A percentile compares a stretch with the other conserved stretches of the same genome.
Evolutionary conservation across 2,113 vertebrate species (phyloP).

Genomic region (Chiloscyllium plagiosum): DNA sequence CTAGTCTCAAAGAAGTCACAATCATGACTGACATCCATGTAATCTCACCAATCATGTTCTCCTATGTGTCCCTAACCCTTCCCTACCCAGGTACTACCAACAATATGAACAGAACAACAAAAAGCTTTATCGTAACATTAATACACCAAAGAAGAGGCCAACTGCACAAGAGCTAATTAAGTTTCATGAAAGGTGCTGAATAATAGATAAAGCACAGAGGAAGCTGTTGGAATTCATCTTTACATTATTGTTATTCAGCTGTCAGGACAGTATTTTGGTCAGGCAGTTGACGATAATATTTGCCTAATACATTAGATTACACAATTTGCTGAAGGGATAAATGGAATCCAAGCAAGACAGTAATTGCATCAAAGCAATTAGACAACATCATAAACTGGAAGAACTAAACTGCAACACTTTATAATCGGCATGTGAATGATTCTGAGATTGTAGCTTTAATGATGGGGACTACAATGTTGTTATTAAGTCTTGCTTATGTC

Average conservation of each 20-base stretch:
- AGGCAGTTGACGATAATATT: background rate
- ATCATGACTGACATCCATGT: background rate
- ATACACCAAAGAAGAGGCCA: background rate
- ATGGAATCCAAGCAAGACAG: background rate
- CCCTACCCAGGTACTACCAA: background rate
- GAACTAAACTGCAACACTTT: background rate
- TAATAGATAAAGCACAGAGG: background rate
- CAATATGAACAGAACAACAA: background rate
- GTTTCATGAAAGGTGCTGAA: background rate
- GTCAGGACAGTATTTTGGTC: background rate
- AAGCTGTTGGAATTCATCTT: background rate
- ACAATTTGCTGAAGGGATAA: background rate
- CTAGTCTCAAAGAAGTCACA: background rate
- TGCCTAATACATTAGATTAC: background rate
- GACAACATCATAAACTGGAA: background rate
- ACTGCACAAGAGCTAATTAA: background rate
- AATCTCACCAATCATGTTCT: background rate
- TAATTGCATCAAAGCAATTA: background rate
- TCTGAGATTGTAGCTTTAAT: background rate
- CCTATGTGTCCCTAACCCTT: background rate
- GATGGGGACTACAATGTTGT: background rate
- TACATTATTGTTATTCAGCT: background rate
- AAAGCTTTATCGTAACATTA: background rate
- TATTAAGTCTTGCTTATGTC: slow-evolving; percentile 1
- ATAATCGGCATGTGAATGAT: background rate